These are phyloP conservation scores for Alouatta palliata DNA, from an alignment of 2,113 vertebrate species.

Conservation along the genomic window DNA sequence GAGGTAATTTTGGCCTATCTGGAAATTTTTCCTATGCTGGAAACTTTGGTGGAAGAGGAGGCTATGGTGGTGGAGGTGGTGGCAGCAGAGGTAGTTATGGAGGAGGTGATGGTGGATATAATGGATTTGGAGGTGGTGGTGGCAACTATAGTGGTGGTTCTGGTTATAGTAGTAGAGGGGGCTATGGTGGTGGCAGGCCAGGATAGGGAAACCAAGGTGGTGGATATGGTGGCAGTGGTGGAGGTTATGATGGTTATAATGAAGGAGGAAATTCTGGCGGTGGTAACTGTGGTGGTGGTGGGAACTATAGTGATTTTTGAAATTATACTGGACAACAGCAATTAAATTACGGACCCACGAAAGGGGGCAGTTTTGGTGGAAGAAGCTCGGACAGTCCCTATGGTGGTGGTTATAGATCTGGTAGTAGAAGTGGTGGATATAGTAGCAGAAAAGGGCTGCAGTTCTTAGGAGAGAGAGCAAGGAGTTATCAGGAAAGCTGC, in stretches of 20 bases:
- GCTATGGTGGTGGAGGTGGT: too few relatives aligned
- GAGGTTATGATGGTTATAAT: conserved; percentile 73
- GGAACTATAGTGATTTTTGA: conserved; percentile 98
- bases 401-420: conserved; percentile 96
- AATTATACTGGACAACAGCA: conserved; percentile 78
- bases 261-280: conserved; percentile 65
- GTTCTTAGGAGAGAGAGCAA: conserved; percentile 98
- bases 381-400: conserved; percentile 97
- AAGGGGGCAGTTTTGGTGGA: conserved; percentile 95
- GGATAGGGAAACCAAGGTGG: too few relatives aligned
- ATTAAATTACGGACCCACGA: conserved; percentile 97
- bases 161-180: too few relatives aligned
- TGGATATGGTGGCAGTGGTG: too few relatives aligned
- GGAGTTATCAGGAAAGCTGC: conserved; percentile 99
- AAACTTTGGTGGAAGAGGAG: neutral
- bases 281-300: conserved; percentile 83
- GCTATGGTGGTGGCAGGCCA: too few relatives aligned
- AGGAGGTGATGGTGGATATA: conserved; percentile 71
- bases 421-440: conserved; percentile 90
- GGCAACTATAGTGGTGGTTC: too few relatives aligned
- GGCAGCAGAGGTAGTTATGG: too few relatives aligned
- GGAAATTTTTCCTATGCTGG: too few relatives aligned
- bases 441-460: conserved; percentile 88
- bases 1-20: too few relatives aligned
- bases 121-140: too few relatives aligned